A percentile compares a stretch with the other conserved stretches of the same genome.
These are phyloP conservation scores for Elaeidobius kamerunicus DNA, from an alignment of 2,888 invertebrate species.

Conservation along the genomic window DNA sequence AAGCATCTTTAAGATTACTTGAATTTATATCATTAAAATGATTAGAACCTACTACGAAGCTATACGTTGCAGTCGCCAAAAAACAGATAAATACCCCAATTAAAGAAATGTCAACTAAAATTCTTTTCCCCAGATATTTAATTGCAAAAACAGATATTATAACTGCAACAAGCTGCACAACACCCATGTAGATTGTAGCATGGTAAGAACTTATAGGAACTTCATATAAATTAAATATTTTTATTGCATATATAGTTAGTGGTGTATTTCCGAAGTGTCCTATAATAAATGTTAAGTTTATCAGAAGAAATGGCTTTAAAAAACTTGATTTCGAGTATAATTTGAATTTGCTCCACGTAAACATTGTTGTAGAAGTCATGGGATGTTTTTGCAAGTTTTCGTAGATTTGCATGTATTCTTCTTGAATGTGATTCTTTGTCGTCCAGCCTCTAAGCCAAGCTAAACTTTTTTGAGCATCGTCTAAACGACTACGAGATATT, in stretches of 20 bases:
- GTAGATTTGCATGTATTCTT: conserved; percentile 55
- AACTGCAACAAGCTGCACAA: conserved; percentile 67
- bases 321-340: conserved; percentile 61
- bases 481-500: conserved; percentile 60
- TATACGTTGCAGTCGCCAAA: conserved; percentile 58
- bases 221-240: conserved; percentile 66
- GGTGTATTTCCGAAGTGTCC: conserved; percentile 75
- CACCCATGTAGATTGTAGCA: conserved; percentile 69
- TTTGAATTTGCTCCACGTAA: conserved; percentile 17
- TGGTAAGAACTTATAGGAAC: conserved; percentile 74
- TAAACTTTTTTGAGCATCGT: conserved; percentile 64
- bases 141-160: conserved; percentile 64
- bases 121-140: conserved; percentile 70
- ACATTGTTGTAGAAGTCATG: conserved; percentile 10
- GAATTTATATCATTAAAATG: conserved; percentile 39
- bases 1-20: background rate
- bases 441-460: conserved; percentile 81
- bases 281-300: conserved; percentile 66
- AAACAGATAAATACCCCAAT: conserved; percentile 65
- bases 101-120: conserved; percentile 64
- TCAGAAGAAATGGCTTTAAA: conserved; percentile 64
- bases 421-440: conserved; percentile 56
- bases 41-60: conserved; percentile 40
- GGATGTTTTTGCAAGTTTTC: conserved; percentile 33
- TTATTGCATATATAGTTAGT: conserved; percentile 70